phyloP scores from a whole-genome alignment of 2,113 vertebrate species.

The Athene noctua region DNA sequence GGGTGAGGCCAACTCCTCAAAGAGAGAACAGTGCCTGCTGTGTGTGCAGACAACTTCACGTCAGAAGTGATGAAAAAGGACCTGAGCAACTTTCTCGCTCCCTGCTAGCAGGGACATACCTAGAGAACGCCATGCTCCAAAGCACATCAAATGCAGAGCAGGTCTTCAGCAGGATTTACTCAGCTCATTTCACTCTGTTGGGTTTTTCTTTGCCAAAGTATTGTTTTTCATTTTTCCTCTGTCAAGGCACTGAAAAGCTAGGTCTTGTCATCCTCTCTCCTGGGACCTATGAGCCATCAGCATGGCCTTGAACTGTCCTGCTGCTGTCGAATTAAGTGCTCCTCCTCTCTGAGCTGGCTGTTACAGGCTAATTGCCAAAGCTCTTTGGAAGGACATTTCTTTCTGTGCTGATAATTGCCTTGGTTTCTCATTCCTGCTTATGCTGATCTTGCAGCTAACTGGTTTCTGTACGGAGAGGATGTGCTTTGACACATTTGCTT shows the following conservation, averaged over 20 bases:
- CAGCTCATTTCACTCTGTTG: neutral
- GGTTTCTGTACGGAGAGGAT: neutral
- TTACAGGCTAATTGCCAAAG: neutral
- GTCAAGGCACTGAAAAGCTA: neutral
- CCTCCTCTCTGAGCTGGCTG: neutral
- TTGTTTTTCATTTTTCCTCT: neutral
- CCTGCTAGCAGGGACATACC: rapidly evolving
- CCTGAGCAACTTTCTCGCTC: neutral
- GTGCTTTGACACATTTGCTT: neutral
- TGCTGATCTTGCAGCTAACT: neutral
- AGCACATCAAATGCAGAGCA: neutral
- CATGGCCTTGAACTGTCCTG: neutral
- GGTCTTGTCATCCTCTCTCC: neutral
- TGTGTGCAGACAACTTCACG: rapidly evolving
- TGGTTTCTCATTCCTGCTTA: neutral
- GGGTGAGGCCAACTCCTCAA: neutral
- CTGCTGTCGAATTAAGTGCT: neutral
- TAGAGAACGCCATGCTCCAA: neutral
- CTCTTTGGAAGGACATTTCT: neutral
- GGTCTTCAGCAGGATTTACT: neutral
- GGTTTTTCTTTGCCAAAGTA: neutral
- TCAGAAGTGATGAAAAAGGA: neutral
- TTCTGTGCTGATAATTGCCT: neutral
- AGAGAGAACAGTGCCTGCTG: neutral
- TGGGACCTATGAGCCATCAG: neutral